Evolutionary conservation across 2,888 invertebrate species (phyloP), one percentile per base, ranked within the genome.

Genomic region (Cryptus viduatorius): DNA sequence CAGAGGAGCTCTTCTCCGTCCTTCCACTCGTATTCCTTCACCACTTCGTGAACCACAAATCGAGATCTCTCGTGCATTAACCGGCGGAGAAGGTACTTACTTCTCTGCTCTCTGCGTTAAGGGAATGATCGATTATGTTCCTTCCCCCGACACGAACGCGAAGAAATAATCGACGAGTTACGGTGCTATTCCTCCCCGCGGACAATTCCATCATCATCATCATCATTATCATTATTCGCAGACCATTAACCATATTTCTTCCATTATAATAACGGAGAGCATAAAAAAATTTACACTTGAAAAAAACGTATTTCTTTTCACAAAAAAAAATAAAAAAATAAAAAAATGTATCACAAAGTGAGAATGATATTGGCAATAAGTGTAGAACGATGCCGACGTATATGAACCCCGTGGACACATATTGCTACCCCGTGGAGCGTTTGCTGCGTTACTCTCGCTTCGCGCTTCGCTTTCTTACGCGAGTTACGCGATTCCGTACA

Each of bases 371-470:
- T 29, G 19, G 37, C 24, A 61, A 78, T 46, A 19, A 50, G 59
- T 12, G 14, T 50, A 59, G 50, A 7, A 4, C 10, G 50, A 75
- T 50, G 29, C 64, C 56, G 81, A 56, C 31, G 53, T 44, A 14
- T 53, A 69, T 61, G 46, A 76, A 80, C 50, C 10, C 42, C 19
- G 31, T 31, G 69, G 76, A 71, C 71, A 71, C 69, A 64, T 81
- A 76, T 82, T 82, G 69, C 81, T 29, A 65, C 53, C 53, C 65
- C 81, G 53, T 46, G 50, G 64, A 71, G 64, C 65, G 76, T 77
- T 82, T 68, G n/a, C 68, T 29, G 75, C 48, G 48, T 53, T 37
- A 37, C 53, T 46, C 29, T n/a, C 37, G 12, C 19, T 65, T 44
- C 46, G 1, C 2, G 48, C 16, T 64, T 61, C 44, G 44, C 53